These are phyloP conservation scores for Sialia sialis DNA, from an alignment of 2,113 vertebrate species.

Conservation along the genomic window DNA sequence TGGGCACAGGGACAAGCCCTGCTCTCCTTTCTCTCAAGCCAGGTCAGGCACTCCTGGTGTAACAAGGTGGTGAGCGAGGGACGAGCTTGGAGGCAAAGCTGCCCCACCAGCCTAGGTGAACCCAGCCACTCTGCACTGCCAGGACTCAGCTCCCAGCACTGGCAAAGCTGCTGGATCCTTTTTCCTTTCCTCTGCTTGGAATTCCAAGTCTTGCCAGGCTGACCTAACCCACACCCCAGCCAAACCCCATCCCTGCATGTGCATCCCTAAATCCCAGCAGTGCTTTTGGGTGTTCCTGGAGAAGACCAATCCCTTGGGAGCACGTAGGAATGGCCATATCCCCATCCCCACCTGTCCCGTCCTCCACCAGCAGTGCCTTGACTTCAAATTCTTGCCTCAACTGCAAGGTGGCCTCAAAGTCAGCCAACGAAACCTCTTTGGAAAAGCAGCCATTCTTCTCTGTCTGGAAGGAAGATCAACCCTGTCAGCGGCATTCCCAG, in stretches of 20 bases:
- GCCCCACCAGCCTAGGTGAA: neutral
- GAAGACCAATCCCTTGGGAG: neutral
- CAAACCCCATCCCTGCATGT: rapidly evolving
- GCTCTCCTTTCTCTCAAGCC: neutral
- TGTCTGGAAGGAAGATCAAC: neutral
- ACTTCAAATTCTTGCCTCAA: neutral
- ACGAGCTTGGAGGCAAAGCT: rapidly evolving
- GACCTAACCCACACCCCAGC: neutral
- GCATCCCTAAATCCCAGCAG: neutral
- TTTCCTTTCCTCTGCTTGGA: neutral
- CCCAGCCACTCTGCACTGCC: neutral
- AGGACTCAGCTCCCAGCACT: rapidly evolving
- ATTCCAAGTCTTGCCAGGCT: neutral
- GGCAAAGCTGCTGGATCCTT: neutral
- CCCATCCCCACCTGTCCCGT: constrained; percentile 11
- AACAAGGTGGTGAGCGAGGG: rapidly evolving
- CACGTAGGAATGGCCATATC: rapidly evolving
- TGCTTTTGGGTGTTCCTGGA: neutral
- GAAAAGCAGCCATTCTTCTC: constrained; percentile 26
- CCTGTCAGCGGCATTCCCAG: rapidly evolving
- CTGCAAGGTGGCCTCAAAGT: rapidly evolving
- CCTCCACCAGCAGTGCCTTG: neutral
- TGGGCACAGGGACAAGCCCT: neutral
- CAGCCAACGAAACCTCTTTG: neutral
- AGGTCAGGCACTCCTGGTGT: neutral